Percentiles rank a stretch among this genome's conserved stretches.
Conservation (phyloP, 92 coral and sea anemone species). For the Pocillopora grandis region DNA sequence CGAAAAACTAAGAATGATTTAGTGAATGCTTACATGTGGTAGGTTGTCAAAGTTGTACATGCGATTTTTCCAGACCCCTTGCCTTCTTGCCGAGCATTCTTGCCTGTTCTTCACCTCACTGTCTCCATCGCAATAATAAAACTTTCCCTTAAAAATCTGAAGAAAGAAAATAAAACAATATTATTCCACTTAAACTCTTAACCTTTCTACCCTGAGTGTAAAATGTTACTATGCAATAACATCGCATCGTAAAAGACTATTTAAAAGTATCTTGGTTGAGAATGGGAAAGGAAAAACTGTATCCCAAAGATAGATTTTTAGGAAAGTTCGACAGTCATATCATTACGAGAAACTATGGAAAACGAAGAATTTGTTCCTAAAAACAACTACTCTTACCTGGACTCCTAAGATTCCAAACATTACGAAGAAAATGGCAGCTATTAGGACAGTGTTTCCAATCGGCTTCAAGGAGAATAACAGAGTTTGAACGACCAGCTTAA, state of each 20-base stretch:
- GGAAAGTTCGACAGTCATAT: no score
- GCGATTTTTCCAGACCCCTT: constrained; percentile 78
- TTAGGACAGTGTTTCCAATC: constrained; percentile 94
- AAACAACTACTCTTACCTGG: constrained; percentile 58
- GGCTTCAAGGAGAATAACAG: constrained; percentile 90
- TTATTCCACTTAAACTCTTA: neutral
- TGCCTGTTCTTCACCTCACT: constrained; percentile 58
- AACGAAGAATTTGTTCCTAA: no score
- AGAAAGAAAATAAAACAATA: neutral
- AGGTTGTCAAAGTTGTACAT: constrained; percentile 94
- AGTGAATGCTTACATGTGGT: constrained; percentile 55
- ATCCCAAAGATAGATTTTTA: no score
- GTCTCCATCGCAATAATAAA: constrained; percentile 78
- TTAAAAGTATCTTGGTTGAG: no score
- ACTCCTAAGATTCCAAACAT: constrained; percentile 96
- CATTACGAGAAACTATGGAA: no score
- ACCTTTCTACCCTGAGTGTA: no score
- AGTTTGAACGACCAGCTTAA: constrained; percentile 93
- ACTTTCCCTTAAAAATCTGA: constrained; percentile 90
- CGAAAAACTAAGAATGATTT: neutral
- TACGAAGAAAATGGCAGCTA: constrained; percentile 90
- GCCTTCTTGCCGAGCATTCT: constrained; percentile 59
- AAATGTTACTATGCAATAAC: no score
- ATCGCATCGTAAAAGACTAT: no score
- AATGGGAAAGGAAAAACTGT: no score